A percentile compares a stretch with the other conserved stretches of the same genome.
phyloP scores from a whole-genome alignment of 2,888 invertebrate species.

The Elegia similella region DNA sequence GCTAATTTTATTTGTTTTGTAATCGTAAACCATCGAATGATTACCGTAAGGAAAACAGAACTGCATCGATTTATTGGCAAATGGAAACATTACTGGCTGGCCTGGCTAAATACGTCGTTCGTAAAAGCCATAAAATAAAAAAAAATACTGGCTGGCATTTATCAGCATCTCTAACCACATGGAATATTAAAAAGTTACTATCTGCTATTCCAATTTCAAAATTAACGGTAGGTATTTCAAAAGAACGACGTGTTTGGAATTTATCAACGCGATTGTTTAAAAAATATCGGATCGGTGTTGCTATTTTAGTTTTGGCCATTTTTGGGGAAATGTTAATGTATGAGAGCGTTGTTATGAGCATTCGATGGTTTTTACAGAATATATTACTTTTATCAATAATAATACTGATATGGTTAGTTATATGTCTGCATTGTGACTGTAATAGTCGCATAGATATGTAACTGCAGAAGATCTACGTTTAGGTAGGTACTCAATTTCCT shows the following conservation, averaged over 20 bases:
- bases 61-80: neutral
- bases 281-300: conserved; percentile 18
- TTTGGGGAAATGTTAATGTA: neutral
- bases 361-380: conserved; percentile 21
- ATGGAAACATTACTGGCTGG: neutral
- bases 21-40: conserved; percentile 6
- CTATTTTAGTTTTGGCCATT: conserved; percentile 7
- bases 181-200: neutral
- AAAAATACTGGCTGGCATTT: too few relatives aligned
- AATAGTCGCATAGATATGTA: conserved; percentile 58
- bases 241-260: too few relatives aligned
- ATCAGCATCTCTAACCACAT: too few relatives aligned
- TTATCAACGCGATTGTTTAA: neutral
- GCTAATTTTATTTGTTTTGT: neutral
- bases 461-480: conserved; percentile 49
- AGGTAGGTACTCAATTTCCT: conserved; percentile 38
- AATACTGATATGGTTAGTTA: conserved; percentile 36
- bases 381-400: conserved; percentile 18
- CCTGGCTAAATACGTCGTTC: too few relatives aligned
- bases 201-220: neutral
- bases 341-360: neutral
- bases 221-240: neutral
- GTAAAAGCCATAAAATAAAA: too few relatives aligned
- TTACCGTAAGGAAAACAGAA: neutral
- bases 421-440: conserved; percentile 22